Percentiles rank a stretch among this genome's conserved stretches.
phyloP scores from a whole-genome alignment of 2,797 vertebrate species.

The Peromyscus eremicus region DNA sequence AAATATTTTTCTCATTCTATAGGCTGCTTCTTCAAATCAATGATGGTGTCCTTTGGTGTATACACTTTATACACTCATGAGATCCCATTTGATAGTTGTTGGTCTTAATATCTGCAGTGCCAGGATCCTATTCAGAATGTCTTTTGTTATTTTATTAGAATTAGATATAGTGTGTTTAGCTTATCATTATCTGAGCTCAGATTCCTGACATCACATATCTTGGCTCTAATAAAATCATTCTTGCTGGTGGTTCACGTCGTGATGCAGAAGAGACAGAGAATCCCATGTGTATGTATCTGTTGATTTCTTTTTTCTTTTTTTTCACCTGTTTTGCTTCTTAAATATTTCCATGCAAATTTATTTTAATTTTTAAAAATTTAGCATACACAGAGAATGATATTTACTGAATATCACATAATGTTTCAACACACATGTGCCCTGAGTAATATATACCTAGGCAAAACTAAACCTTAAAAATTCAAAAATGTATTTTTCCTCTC shows the following conservation, averaged over 20 bases:
- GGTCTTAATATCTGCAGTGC: not conserved
- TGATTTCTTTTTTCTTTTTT: no score
- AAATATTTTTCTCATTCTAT: not conserved
- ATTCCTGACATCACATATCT: not conserved
- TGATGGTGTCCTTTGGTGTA: not conserved
- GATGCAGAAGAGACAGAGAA: no score
- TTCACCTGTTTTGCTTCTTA: not conserved
- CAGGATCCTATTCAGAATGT: not conserved
- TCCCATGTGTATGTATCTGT: not conserved
- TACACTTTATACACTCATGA: not conserved
- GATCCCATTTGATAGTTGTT: not conserved
- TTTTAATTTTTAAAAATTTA: not conserved
- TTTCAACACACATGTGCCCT: not conserved
- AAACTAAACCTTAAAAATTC: not conserved
- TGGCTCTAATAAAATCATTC: not conserved
- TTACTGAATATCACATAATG: not conserved
- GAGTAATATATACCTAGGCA: not conserved
- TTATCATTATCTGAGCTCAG: not conserved
- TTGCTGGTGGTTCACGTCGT: not conserved
- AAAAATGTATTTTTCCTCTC: not conserved
- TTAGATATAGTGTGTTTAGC: not conserved
- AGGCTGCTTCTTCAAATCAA: not conserved
- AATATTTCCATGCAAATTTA: not conserved
- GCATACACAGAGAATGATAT: not conserved
- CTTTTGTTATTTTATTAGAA: not conserved